Percentiles rank a stretch among this genome's conserved stretches.
These are phyloP conservation scores for Lithosia quadra DNA, from an alignment of 2,888 invertebrate species.

Conservation along the genomic window DNA sequence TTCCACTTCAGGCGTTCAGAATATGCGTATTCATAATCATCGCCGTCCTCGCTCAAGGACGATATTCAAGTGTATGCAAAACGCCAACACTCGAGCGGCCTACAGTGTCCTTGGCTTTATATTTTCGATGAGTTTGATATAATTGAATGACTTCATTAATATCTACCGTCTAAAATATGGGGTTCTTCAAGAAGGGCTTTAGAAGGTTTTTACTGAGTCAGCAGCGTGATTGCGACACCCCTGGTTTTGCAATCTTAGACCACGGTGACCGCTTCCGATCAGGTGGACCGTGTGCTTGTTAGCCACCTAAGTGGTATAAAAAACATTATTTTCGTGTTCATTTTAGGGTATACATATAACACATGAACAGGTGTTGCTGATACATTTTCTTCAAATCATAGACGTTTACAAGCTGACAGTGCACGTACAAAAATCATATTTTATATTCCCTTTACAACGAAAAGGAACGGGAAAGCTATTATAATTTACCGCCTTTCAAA, in stretches of 20 bases:
- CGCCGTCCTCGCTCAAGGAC: conserved; percentile 24
- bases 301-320: no score
- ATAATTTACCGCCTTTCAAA: conserved; percentile 4
- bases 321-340: no score
- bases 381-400: background rate
- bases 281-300: no score
- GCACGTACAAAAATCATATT: background rate
- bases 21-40: conserved; percentile 21
- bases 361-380: background rate
- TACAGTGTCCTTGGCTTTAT: background rate
- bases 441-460: background rate
- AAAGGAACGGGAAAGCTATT: background rate
- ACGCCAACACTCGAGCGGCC: background rate
- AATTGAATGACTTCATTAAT: background rate
- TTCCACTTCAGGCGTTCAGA: conserved; percentile 15
- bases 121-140: background rate
- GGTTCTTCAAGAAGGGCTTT: no score
- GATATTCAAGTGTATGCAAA: conserved; percentile 28
- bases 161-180: no score
- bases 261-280: no score
- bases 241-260: no score
- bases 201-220: no score
- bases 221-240: no score
- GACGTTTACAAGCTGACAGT: background rate
- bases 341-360: background rate